A percentile compares a stretch with the other conserved stretches of the same genome.
Conservation (phyloP, 2,888 invertebrate genomes). For the Andrena minutula region DNA sequence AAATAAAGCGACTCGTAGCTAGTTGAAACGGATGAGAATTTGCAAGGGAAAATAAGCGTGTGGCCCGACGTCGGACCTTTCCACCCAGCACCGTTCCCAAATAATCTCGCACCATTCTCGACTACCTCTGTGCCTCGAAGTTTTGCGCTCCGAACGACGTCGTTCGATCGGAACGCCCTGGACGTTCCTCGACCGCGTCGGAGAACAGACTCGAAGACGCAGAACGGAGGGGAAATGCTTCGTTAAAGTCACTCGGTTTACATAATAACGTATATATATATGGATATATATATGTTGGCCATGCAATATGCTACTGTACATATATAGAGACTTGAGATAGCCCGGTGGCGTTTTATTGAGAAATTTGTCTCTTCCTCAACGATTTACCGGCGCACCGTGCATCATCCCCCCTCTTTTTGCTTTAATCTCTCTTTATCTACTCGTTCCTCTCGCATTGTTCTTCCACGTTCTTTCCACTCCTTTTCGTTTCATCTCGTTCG, state of each 20-base stretch:
- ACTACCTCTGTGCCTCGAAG: conserved; percentile 42
- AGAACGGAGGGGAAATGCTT: conserved; percentile 72
- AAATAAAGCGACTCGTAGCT: not conserved
- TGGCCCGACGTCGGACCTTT: not conserved
- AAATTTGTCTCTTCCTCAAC: conserved; percentile 77
- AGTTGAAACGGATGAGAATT: not conserved
- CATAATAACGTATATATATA: conserved; percentile 52
- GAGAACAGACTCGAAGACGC: conserved; percentile 78
- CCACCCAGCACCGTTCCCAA: conserved; percentile 49
- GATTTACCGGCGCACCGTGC: conserved; percentile 62
- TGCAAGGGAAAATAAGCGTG: not conserved
- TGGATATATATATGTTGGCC: conserved; percentile 72
- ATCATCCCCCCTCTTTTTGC: conserved; percentile 78
- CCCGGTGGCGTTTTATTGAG: conserved; percentile 85
- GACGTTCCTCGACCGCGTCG: conserved; percentile 30
- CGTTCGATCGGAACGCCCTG: conserved; percentile 25
- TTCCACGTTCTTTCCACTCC: not conserved
- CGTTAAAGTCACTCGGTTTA: conserved; percentile 59
- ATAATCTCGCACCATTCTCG: conserved; percentile 54
- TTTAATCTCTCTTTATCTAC: conserved; percentile 76
- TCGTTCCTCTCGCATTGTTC: conserved; percentile 21
- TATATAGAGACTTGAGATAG: conserved; percentile 69
- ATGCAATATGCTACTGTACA: conserved; percentile 77
- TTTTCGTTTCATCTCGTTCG: not conserved
- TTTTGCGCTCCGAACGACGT: conserved; percentile 41